phyloP scores from a whole-genome alignment of 2,797 vertebrate genomes.

The Pampus argenteus region DNA sequence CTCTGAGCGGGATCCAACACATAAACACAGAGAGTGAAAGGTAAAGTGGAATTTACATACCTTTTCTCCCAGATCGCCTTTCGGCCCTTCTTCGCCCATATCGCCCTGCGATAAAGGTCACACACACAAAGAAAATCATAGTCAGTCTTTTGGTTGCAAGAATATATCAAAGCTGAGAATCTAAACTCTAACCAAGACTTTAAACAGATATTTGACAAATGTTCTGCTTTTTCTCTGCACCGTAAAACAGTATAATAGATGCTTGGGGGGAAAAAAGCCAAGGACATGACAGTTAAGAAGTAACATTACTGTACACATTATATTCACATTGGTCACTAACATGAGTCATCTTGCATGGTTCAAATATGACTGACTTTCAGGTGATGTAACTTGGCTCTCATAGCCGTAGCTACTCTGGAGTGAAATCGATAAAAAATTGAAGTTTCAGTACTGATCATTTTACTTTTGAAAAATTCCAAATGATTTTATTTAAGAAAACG shows the following conservation, averaged over 20 bases:
- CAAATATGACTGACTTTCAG: conserved; percentile 45
- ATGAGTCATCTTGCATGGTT: conserved; percentile 54
- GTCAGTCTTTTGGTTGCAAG: neutral
- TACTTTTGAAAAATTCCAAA: conserved; percentile 59
- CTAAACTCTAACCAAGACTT: neutral
- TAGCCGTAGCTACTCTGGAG: conserved; percentile 23
- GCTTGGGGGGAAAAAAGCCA: conserved; percentile 14
- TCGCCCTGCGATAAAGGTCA: conserved; percentile 87
- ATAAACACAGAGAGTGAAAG: conserved; percentile 49
- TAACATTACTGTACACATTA: conserved; percentile 31
- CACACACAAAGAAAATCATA: conserved; percentile 43
- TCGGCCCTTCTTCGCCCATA: conserved; percentile 90
- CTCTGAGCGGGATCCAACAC: conserved; percentile 41
- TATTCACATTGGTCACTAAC: conserved; percentile 40
- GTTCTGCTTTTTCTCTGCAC: conserved; percentile 10
- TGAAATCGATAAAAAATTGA: neutral
- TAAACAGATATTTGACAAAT: conserved; percentile 17
- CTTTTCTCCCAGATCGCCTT: conserved; percentile 94
- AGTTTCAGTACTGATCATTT: conserved; percentile 34
- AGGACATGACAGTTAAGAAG: conserved; percentile 15
- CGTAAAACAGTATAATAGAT: conserved; percentile 36
- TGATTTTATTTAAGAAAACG: conserved; percentile 38
- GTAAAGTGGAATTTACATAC: conserved; percentile 78
- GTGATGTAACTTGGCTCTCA: conserved; percentile 57
- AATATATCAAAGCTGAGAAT: conserved; percentile 9